Conservation (phyloP, 2,888 invertebrate species). For the Hirtodrosophila trivittata region DNA sequence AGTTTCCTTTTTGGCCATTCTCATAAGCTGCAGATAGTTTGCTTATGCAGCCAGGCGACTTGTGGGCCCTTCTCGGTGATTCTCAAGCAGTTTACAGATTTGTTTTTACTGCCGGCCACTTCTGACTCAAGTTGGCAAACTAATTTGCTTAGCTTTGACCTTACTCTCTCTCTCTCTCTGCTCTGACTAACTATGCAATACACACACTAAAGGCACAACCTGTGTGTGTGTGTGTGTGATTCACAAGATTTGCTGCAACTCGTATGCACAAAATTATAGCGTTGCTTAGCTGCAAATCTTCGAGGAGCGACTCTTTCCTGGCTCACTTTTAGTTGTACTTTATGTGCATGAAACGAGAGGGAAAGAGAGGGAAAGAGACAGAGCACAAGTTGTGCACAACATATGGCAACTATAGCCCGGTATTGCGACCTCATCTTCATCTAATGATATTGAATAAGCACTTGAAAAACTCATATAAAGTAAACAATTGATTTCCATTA, state of each 20-base stretch:
- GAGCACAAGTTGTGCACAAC: slow-evolving; percentile 3
- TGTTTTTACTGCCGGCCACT: slow-evolving; percentile 25
- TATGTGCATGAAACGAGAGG: neutral
- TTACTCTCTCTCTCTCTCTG: slow-evolving; percentile 4
- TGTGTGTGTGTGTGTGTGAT: too few relatives aligned
- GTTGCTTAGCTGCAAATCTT: too few relatives aligned
- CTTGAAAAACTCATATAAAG: slow-evolving; percentile 77
- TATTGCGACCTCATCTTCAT: slow-evolving; percentile 56
- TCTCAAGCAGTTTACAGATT: slow-evolving; percentile 24
- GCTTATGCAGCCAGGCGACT: slow-evolving; percentile 15
- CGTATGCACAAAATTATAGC: too few relatives aligned
- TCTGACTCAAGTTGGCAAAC: slow-evolving; percentile 28
- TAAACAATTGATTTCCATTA: slow-evolving; percentile 78
- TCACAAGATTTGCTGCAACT: too few relatives aligned
- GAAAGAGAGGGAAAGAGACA: too few relatives aligned
- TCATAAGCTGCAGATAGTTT: slow-evolving; percentile 40
- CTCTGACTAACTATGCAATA: neutral
- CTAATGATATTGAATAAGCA: slow-evolving; percentile 78
- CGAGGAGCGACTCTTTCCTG: neutral
- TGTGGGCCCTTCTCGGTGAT: slow-evolving; percentile 1
- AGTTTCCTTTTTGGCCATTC: slow-evolving; percentile 19
- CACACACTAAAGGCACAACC: too few relatives aligned
- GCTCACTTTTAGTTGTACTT: slow-evolving; percentile 12
- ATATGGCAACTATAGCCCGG: slow-evolving; percentile 36
- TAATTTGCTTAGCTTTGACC: slow-evolving; percentile 50